These are phyloP conservation scores for Pollenia griseotomentosa DNA, from an alignment of 2,888 invertebrate genomes.

Conservation along the genomic window DNA sequence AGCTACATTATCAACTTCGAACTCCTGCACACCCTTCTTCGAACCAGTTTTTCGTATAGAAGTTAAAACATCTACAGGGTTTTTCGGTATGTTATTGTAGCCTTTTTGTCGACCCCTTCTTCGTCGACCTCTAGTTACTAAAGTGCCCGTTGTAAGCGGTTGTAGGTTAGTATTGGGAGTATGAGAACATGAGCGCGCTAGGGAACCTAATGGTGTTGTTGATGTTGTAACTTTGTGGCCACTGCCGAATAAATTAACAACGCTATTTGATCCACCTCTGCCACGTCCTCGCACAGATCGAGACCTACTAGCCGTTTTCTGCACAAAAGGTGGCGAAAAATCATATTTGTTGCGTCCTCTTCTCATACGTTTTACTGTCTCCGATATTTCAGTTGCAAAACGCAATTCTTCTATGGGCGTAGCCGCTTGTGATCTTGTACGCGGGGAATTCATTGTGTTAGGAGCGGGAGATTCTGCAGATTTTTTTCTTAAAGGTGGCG, in stretches of 20 bases:
- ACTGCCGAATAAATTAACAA: constrained; percentile 41
- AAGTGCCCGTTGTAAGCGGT: constrained; percentile 71
- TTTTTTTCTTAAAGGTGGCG: constrained; percentile 51
- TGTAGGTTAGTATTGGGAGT: constrained; percentile 38
- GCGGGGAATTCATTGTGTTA: constrained; percentile 66
- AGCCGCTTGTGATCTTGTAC: constrained; percentile 79
- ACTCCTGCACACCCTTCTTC: constrained; percentile 81
- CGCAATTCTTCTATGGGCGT: constrained; percentile 81
- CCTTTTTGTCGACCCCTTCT: constrained; percentile 64
- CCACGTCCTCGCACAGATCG: constrained; percentile 65
- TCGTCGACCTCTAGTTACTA: constrained; percentile 60
- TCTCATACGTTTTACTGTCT: constrained; percentile 83
- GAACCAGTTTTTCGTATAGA: constrained; percentile 80
- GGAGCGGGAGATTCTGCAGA: constrained; percentile 52
- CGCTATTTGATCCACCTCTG: constrained; percentile 39
- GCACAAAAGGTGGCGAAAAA: constrained; percentile 77
- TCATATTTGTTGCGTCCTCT: constrained; percentile 83
- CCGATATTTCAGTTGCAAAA: constrained; percentile 83
- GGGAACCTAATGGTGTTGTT: background rate
- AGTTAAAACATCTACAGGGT: constrained; percentile 58
- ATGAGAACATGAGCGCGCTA: constrained; percentile 19
- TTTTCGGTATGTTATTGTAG: constrained; percentile 51
- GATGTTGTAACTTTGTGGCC: constrained; percentile 17
- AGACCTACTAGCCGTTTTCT: constrained; percentile 68
- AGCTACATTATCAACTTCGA: constrained; percentile 79